Evolutionary conservation across 2,888 invertebrate species (phyloP).

Genomic region (Dasysyrphus albostriatus): DNA sequence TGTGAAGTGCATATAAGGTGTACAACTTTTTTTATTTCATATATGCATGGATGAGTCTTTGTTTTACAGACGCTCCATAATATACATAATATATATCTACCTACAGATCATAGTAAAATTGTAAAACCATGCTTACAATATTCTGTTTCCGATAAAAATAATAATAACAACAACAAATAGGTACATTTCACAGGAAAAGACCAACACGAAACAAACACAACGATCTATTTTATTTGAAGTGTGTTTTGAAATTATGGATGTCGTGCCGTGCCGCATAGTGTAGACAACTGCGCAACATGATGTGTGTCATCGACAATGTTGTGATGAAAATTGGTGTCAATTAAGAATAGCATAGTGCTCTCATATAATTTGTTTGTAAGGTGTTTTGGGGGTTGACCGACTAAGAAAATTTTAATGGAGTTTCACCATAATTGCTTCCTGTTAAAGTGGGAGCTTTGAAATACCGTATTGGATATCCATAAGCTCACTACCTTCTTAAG

Average conservation of each 20-base stretch:
- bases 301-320: constrained; percentile 15
- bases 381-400: not conserved
- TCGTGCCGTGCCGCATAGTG: not conserved
- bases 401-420: not conserved
- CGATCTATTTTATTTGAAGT: constrained; percentile 6
- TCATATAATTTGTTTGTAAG: not conserved
- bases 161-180: not conserved
- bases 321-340: constrained; percentile 22
- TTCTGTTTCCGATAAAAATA: constrained; percentile 34
- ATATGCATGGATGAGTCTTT: constrained; percentile 41
- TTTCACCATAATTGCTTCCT: no score
- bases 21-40: constrained; percentile 5
- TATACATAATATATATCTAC: not conserved
- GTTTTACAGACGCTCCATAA: constrained; percentile 19
- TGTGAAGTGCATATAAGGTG: constrained; percentile 27
- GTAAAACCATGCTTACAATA: constrained; percentile 27
- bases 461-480: no score
- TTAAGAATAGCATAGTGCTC: not conserved
- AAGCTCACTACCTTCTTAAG: no score
- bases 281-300: not conserved
- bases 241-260: constrained; percentile 26
- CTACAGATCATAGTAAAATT: not conserved
- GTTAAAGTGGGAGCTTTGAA: no score
- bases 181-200: constrained; percentile 17
- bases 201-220: constrained; percentile 10